Evolutionary conservation across 2,888 invertebrate species (phyloP), one percentile per base, ranked within the genome.

Genomic region (Philonicus albiceps): DNA sequence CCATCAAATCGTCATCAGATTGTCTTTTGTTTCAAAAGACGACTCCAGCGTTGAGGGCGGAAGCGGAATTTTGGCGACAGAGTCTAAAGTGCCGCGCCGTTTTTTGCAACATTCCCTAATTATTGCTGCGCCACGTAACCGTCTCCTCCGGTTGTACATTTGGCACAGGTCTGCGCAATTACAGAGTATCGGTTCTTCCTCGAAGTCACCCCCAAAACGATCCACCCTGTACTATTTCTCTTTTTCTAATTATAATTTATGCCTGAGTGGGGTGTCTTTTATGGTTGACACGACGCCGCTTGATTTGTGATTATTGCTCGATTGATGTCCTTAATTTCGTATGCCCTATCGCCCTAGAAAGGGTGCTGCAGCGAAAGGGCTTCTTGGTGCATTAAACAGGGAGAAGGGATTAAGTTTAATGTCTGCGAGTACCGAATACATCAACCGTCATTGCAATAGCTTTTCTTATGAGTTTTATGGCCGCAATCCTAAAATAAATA

Each of bases 241-340:
- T 75, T 87, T 83, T 85, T 84, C 87, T 88, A 88, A 88, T 88
- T 88, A 88, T 88, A 88, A 88, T 88, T 88, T 88, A 88, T 88
- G 75, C 86, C 53, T 49, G 80, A 86, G 80, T 87, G 76, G 88
- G 88, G 87, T 87, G 88, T 85, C 87, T 87, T 87, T 88, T 87
- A 88, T 87, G 86, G 87, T 87, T 88, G 87, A 88, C 87, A 87
- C 83, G 86, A 86, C 84, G 86, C 75, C 86, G 83, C 86, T 88
- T 88, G 88, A 88, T 88, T 88, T 88, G 87, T 86, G 88, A 88
- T 88, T 88, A 88, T 88, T 87, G 87, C 88, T 76, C 87, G 86
- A 88, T 88, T 88, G 87, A 88, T 88, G 87, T 87, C 76, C 86
- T 88, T 88, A 87, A 87, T 87, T 88, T 87, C 85, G 86, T 85